A percentile compares a stretch with the other conserved stretches of the same genome.
Evolutionary conservation across 2,797 vertebrate species (phyloP).

Genomic region (Tympanoctomys barrerae): DNA sequence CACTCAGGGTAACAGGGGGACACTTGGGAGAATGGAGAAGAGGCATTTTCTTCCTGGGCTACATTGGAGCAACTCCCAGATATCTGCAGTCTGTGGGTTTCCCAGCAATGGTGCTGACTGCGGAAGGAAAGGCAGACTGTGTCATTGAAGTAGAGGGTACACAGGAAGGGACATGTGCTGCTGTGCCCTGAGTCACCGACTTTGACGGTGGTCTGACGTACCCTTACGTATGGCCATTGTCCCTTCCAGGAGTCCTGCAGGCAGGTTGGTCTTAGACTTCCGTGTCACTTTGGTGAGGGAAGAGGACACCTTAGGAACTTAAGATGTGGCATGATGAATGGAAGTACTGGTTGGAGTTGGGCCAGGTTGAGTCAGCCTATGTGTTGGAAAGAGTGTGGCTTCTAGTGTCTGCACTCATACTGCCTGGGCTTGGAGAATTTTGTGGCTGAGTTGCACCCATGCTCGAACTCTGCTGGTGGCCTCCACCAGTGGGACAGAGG

Average conservation of each 20-base stretch:
- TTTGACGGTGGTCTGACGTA: background rate
- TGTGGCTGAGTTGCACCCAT: background rate
- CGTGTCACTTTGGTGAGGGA: background rate
- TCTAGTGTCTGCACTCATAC: background rate
- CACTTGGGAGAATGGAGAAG: background rate
- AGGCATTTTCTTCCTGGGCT: background rate
- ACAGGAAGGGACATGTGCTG: background rate
- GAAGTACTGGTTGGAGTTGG: accelerated
- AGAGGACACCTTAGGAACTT: background rate
- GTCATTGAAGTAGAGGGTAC: accelerated
- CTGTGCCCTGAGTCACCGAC: background rate
- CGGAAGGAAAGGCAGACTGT: background rate
- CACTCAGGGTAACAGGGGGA: background rate
- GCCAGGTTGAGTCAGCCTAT: accelerated
- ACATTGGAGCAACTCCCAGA: background rate
- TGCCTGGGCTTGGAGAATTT: background rate
- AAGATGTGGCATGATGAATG: background rate
- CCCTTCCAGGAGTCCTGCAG: too few species aligned
- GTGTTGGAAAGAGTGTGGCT: background rate
- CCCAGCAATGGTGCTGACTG: background rate
- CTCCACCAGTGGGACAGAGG: accelerated
- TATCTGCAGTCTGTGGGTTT: accelerated
- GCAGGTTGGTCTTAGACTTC: accelerated
- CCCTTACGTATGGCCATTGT: background rate
- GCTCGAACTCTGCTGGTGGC: accelerated